Base-by-base conservation (phyloP, 1,140 invertebrate genomes). In the Trichonephila clavata region DNA sequence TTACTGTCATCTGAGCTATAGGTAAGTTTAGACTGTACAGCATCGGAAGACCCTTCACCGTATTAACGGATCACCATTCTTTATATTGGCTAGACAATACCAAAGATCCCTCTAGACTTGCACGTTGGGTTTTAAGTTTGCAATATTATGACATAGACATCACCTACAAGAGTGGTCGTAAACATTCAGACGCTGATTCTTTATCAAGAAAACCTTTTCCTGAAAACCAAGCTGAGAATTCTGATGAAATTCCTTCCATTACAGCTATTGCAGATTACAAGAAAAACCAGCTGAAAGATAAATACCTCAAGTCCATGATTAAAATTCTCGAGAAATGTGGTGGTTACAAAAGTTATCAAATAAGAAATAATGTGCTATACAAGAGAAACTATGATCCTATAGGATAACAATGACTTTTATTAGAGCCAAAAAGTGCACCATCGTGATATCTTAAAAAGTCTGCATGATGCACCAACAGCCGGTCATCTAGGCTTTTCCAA, bases 101-200 rank as follows among this genome's bases (percentile, higher is more conserved):
- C 5, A 96, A 95, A 94, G 95, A 96, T 86, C 95, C 96, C 2
- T 95, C 94, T 7, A 95, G 94, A 84, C 71, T 95, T 32, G 89
- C 86, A 18, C 71, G 94, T n/a, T 95, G 95, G 95, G 77, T 94
- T 18, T 43, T 94, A 5, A 81, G 92, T 60, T 57, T 95, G n/a
- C n/a, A n/a, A n/a, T n/a, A n/a, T n/a, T n/a, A n/a, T n/a, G n/a
- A n/a, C n/a, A n/a, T n/a, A n/a, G n/a, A n/a, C n/a, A n/a, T n/a
- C n/a, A n/a, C n/a, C n/a, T n/a, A n/a, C n/a, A n/a, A n/a, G n/a
- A n/a, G n/a, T n/a, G n/a, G n/a, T n/a, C n/a, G n/a, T n/a, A n/a
- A n/a, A n/a, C n/a, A n/a, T n/a, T n/a, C n/a, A n/a, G n/a, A n/a
- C n/a, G n/a, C n/a, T n/a, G n/a, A n/a, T n/a, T n/a, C n/a, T n/a